These are phyloP conservation scores for Melanotaenia parkinsoni DNA, from an alignment of 2,797 vertebrate genomes.

Conservation along the genomic window DNA sequence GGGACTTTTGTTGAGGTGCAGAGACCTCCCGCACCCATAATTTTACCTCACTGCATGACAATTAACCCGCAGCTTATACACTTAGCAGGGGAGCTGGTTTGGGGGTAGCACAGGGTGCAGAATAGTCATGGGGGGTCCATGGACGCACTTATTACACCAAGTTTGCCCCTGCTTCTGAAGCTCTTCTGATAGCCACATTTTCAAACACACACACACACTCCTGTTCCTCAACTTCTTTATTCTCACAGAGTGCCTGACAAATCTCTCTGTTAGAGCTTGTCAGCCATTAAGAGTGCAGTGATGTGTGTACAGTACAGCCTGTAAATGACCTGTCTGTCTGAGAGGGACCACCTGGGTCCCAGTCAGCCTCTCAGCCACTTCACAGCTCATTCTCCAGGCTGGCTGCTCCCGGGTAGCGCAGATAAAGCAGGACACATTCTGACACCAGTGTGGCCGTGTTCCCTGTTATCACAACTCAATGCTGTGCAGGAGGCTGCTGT, in stretches of 20 bases:
- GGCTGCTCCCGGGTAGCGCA: slow-evolving; percentile 57
- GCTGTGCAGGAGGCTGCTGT: slow-evolving; percentile 70
- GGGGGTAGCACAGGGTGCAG: slow-evolving; percentile 61
- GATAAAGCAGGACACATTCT: slow-evolving; percentile 74
- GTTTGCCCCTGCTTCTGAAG: slow-evolving; percentile 66
- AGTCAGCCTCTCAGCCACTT: slow-evolving; percentile 60
- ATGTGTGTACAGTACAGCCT: slow-evolving; percentile 69
- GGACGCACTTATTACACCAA: slow-evolving; percentile 73
- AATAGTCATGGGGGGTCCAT: slow-evolving; percentile 68
- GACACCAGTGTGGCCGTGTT: slow-evolving; percentile 72
- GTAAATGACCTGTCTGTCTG: slow-evolving; percentile 79
- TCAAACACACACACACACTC: slow-evolving; percentile 44
- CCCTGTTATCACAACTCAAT: slow-evolving; percentile 71
- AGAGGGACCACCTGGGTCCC: slow-evolving; percentile 76
- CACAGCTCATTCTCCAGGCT: slow-evolving; percentile 65
- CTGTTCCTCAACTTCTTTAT: slow-evolving; percentile 71
- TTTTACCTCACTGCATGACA: slow-evolving; percentile 81
- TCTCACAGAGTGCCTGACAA: slow-evolving; percentile 74
- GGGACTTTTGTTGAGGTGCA: slow-evolving; percentile 78
- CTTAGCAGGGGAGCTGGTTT: slow-evolving; percentile 69
- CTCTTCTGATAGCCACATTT: slow-evolving; percentile 64
- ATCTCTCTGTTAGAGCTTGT: slow-evolving; percentile 77
- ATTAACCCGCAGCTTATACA: slow-evolving; percentile 80
- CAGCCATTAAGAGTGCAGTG: slow-evolving; percentile 69
- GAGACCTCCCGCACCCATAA: slow-evolving; percentile 78